Percentiles rank a stretch among this genome's conserved stretches.
Evolutionary conservation across 1,140 invertebrate genomes (phyloP).

Genomic region (Drosophila setifemur): DNA sequence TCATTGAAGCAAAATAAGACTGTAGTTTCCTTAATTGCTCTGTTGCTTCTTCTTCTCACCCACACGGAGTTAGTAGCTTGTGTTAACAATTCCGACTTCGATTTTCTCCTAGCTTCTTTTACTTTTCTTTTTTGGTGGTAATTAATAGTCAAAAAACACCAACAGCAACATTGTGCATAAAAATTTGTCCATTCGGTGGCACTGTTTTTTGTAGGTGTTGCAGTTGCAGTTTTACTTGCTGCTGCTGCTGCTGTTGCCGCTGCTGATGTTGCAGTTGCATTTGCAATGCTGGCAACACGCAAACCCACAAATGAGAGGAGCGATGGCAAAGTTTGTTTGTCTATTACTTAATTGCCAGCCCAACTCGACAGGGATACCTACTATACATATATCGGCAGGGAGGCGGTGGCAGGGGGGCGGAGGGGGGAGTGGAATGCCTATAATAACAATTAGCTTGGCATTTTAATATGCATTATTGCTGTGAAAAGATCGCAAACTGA

Average conservation of each 20-base stretch:
- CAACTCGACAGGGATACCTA: conserved; percentile 11
- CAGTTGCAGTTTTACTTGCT: conserved; percentile 2
- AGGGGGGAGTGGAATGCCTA: no score
- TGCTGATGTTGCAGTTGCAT: not conserved
- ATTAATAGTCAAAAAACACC: conserved; percentile 67
- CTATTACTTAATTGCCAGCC: conserved; percentile 76
- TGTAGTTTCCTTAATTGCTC: conserved; percentile 18
- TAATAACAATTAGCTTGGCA: conserved; percentile 80
- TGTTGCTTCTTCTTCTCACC: conserved; percentile 38
- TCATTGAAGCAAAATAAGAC: not conserved
- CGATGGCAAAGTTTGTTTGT: conserved; percentile 44
- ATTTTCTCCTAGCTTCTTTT: conserved; percentile 15
- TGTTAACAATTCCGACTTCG: conserved; percentile 27
- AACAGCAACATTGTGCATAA: conserved; percentile 58
- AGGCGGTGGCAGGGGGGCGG: conserved; percentile 5
- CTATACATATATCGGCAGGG: conserved; percentile 1
- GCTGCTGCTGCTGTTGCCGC: conserved; percentile 17
- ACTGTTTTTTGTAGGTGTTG: conserved; percentile 6
- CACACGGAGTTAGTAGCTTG: conserved; percentile 26
- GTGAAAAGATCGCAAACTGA: conserved; percentile 76
- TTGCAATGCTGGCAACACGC: conserved; percentile 54
- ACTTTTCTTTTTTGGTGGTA: conserved; percentile 45
- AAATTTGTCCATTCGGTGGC: conserved; percentile 66
- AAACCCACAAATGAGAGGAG: conserved; percentile 24
- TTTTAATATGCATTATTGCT: conserved; percentile 79